Percentiles rank a stretch among this genome's conserved stretches.
These are phyloP conservation scores for Decapterus maruadsi DNA, from an alignment of 2,797 vertebrate species.

Conservation along the genomic window DNA sequence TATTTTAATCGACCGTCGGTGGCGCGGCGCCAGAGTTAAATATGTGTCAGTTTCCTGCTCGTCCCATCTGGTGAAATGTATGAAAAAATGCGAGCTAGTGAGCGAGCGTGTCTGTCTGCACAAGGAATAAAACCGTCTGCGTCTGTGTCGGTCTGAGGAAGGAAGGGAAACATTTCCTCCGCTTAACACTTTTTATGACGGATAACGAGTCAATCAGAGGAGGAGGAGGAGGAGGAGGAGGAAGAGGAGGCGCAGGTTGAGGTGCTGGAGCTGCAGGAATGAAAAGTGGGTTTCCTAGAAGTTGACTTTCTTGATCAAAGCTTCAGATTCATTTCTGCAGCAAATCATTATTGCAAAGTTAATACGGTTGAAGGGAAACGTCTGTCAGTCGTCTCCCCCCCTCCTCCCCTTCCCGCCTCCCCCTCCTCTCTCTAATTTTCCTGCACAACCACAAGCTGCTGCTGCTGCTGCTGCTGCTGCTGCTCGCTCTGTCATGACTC, in stretches of 20 bases:
- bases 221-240: no score
- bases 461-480: constrained; percentile 13
- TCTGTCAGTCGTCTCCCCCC: constrained; percentile 58
- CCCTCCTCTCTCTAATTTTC: constrained; percentile 71
- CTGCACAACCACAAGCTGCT: constrained; percentile 56
- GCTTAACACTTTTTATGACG: no score
- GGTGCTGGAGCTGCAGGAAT: no score
- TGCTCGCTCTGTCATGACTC: constrained; percentile 64
- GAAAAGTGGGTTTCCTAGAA: constrained; percentile 17
- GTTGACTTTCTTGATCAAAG: background rate
- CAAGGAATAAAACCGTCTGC: constrained; percentile 3
- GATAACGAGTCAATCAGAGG: no score
- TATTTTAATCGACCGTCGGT: constrained; percentile 19
- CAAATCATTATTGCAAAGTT: constrained; percentile 37
- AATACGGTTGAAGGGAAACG: constrained; percentile 32
- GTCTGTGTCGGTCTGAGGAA: background rate
- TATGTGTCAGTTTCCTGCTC: constrained; percentile 45
- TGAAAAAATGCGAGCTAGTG: constrained; percentile 21
- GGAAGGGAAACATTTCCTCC: constrained; percentile 46
- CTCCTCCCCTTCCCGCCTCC: background rate
- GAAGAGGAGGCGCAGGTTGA: no score
- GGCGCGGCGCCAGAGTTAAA: constrained; percentile 2
- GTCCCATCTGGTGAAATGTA: constrained; percentile 62
- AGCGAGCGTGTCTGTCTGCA: constrained; percentile 8
- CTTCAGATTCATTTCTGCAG: constrained; percentile 15